Evolutionary conservation across 2,888 invertebrate genomes (phyloP), one percentile per base, ranked within the genome.

Genomic region (Diachrysia chrysitis): DNA sequence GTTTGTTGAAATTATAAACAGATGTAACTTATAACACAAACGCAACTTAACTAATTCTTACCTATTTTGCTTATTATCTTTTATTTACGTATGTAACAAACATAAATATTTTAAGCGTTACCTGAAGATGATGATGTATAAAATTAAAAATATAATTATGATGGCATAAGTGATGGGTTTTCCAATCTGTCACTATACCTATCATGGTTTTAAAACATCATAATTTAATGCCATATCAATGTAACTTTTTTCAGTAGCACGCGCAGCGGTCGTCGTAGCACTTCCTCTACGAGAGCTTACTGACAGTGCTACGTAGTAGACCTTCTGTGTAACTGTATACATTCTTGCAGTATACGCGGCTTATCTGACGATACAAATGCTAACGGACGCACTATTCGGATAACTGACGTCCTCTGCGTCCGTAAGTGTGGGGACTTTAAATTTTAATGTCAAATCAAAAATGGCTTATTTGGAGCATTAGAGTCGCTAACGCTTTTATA

Each of bases 381-480:
- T 78, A 65, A 59, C 69, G 70, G 56, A 73, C 64, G 55, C 76
- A 76, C 78, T 76, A 73, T 68, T 79, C 58, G 63, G 58, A 73
- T 68, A 72, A 48, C 54, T 65, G 63, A 65, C 71, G 63, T 66
- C 14, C 59, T 71, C 62, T 51, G 60, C 23, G 51, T 35, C 54
- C 53, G 62, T 76, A 67, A 73, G 67, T 71, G 64, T 69, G 64
- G 57, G 71, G 69, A 64, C 63, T 68, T 79, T 76, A 78, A 80
- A 77, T 72, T 64, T 73, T 80, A 79, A 79, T 76, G 78, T 51
- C 23, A 46, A 71, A n/a, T 64, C 66, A 63, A 66, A 46, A 68
- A 73, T 64, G 55, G 70, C 58, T 68, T 69, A 55, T 62, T 66
- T 46, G 10, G n/a, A 35, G 71, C 10, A 55, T 79, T 68, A 72